These are phyloP conservation scores for Dorcus hopei DNA, from an alignment of 2,888 invertebrate genomes.

Conservation along the genomic window DNA sequence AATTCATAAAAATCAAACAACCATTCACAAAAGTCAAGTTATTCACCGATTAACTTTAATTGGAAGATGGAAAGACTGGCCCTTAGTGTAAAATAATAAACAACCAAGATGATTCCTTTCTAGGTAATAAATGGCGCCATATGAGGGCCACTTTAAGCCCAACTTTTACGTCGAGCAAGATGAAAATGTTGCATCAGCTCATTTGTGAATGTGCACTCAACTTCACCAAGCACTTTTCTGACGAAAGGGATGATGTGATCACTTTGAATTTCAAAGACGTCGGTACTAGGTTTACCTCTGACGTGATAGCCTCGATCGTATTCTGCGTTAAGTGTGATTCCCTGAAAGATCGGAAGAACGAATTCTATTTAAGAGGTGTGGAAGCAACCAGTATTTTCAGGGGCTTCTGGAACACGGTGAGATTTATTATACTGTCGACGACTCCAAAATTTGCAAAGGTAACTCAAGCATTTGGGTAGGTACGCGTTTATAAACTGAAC, in stretches of 20 bases:
- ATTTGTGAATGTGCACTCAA: constrained; percentile 43
- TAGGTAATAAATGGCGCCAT: constrained; percentile 35
- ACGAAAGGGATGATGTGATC: constrained; percentile 16
- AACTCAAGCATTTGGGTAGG: too few species aligned
- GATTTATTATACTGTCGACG: too few species aligned
- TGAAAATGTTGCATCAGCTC: constrained; percentile 54
- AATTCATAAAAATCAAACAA: too few species aligned
- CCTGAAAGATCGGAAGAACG: constrained; percentile 36
- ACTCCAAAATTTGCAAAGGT: too few species aligned
- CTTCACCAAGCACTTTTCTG: constrained; percentile 32
- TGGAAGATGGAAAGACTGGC: too few species aligned
- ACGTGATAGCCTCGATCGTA: constrained; percentile 41
- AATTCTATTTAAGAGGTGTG: constrained; percentile 35
- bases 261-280: constrained; percentile 38
- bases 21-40: too few species aligned
- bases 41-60: too few species aligned
- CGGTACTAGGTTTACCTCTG: constrained; percentile 40
- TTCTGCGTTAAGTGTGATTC: constrained; percentile 42
- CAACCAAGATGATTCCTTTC: neutral
- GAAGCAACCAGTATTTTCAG: too few species aligned
- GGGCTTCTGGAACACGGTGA: too few species aligned
- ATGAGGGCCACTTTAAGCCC: constrained; percentile 54
- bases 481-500: too few species aligned
- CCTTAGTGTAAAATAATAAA: too few species aligned
- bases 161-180: constrained; percentile 58